A percentile compares a stretch with the other conserved stretches of the same genome.
phyloP scores from a whole-genome alignment of 2,888 invertebrate genomes.

The Aporophyla nigra region DNA sequence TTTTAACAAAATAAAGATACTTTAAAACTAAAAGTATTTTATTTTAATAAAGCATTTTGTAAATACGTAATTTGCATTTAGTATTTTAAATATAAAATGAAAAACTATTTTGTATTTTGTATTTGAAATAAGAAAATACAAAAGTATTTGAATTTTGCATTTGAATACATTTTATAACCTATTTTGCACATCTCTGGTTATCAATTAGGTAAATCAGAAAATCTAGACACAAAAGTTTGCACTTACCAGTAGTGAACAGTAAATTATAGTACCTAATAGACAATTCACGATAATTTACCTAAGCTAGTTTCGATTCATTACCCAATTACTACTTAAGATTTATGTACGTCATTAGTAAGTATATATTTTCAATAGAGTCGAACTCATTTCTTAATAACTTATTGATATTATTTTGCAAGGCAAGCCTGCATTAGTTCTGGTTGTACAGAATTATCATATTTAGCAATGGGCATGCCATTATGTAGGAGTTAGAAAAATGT shows the following conservation, averaged over 20 bases:
- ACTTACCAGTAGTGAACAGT: not conserved
- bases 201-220: too few species aligned
- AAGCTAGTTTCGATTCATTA: constrained; percentile 17
- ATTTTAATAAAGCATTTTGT: too few species aligned
- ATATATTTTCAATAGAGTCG: not conserved
- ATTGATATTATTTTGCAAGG: constrained; percentile 37
- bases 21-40: too few species aligned
- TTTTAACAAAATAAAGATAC: too few species aligned
- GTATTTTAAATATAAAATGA: too few species aligned
- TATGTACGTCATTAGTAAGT: constrained; percentile 5
- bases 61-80: too few species aligned
- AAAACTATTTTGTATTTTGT: too few species aligned
- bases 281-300: constrained; percentile 26
- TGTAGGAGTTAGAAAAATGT: constrained; percentile 34
- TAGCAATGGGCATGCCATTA: not conserved
- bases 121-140: too few species aligned
- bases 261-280: constrained; percentile 6
- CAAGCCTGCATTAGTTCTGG: not conserved
- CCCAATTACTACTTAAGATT: constrained; percentile 14
- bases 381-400: not conserved
- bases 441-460: constrained; percentile 37
- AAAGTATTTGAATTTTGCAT: too few species aligned
- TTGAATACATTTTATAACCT: too few species aligned
- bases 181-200: too few species aligned
- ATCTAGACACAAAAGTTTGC: not conserved